A percentile compares a stretch with the other conserved stretches of the same genome.
Evolutionary conservation across 2,113 vertebrate species (phyloP).

Genomic region (Melospiza melodia): DNA sequence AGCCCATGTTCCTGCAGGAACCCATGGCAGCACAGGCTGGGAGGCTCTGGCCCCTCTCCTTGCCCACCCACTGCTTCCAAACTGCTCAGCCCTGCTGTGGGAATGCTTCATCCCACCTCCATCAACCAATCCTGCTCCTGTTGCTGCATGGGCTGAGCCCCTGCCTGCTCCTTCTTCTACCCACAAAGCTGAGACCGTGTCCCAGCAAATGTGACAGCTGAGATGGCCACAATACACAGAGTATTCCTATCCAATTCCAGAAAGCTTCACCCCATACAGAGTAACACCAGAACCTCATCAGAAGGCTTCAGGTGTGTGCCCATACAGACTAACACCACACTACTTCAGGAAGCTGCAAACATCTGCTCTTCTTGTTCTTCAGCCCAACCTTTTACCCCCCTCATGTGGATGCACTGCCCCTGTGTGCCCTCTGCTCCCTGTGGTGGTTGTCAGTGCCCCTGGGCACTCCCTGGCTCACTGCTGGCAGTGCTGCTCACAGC

Average conservation of each 20-base stretch:
- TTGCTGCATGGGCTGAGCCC: background rate
- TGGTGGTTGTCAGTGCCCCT: background rate
- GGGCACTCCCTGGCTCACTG: background rate
- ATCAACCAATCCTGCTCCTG: background rate
- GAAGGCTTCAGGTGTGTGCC: too few species aligned
- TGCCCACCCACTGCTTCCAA: background rate
- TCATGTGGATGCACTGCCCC: accelerated
- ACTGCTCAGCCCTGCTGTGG: background rate
- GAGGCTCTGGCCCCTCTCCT: background rate
- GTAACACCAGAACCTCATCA: background rate
- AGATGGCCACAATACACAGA: background rate
- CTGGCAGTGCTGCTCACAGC: background rate
- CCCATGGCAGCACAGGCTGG: background rate
- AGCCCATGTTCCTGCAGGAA: background rate
- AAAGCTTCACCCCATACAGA: background rate
- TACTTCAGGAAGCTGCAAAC: background rate
- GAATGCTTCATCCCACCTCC: background rate
- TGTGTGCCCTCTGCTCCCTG: background rate
- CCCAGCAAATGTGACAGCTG: background rate
- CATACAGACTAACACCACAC: too few species aligned
- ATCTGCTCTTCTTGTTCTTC: background rate
- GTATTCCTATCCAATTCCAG: background rate
- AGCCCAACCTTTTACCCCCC: background rate
- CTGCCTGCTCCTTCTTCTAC: background rate
- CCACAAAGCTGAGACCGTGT: background rate